Evolutionary conservation across 2,888 invertebrate species (phyloP).

Genomic region (Anoplius nigerrimus): DNA sequence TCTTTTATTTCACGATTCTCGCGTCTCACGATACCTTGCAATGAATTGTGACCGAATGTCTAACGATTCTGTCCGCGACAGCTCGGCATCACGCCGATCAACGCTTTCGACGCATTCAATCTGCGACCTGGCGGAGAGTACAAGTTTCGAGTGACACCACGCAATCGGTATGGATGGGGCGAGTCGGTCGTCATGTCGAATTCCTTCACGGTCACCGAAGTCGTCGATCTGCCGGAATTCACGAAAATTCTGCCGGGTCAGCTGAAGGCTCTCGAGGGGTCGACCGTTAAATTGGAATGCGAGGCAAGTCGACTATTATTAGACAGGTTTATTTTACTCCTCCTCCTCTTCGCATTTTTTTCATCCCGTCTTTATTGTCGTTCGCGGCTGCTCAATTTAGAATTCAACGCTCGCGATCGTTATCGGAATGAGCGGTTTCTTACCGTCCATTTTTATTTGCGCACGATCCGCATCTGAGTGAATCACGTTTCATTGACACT

Average conservation of each 20-base stretch:
- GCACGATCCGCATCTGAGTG: background rate
- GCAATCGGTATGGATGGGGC: conserved; percentile 94
- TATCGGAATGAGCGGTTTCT: background rate
- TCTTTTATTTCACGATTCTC: too few species aligned
- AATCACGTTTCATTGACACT: background rate
- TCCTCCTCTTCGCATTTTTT: conserved; percentile 19
- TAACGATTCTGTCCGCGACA: conserved; percentile 41
- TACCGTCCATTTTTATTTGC: background rate
- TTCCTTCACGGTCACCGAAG: conserved; percentile 81
- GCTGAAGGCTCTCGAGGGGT: conserved; percentile 83
- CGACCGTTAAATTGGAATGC: conserved; percentile 83
- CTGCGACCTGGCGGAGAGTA: conserved; percentile 87
- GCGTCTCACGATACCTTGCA: too few species aligned
- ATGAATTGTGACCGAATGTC: background rate
- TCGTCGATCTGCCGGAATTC: conserved; percentile 86
- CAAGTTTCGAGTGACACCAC: conserved; percentile 90
- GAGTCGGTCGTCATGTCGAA: conserved; percentile 83
- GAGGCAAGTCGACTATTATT: conserved; percentile 77
- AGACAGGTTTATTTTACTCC: conserved; percentile 13
- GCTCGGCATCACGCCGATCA: conserved; percentile 87
- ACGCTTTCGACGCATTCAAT: conserved; percentile 89
- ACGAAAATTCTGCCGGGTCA: conserved; percentile 85
- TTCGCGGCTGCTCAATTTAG: background rate
- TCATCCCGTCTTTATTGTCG: too few species aligned
- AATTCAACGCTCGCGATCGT: too few species aligned